Percentiles rank a stretch among this genome's conserved stretches.
Conservation (phyloP, 1,140 invertebrate genomes). For the Drosophila hydei region DNA sequence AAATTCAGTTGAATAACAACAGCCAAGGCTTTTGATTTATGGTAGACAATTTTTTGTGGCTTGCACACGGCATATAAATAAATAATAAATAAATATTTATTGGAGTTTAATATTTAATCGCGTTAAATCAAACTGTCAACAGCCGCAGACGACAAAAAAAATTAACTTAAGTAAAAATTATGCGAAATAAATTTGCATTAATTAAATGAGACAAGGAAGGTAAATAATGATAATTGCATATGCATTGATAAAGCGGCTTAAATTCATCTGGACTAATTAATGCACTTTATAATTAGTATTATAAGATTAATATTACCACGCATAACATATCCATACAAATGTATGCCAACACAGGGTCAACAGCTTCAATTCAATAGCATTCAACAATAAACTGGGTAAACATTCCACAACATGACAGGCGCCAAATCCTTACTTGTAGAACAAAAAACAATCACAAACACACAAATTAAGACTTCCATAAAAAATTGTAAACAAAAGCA, state of each 20-base stretch:
- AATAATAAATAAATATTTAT: slow-evolving; percentile 2
- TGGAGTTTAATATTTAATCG: slow-evolving; percentile 34
- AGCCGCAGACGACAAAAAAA: background rate
- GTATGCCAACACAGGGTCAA: slow-evolving; percentile 21
- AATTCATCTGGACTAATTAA: slow-evolving; percentile 64
- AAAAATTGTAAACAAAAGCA: slow-evolving; percentile 21
- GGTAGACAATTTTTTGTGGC: slow-evolving; percentile 26
- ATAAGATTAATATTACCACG: slow-evolving; percentile 47
- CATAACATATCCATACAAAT: slow-evolving; percentile 14
- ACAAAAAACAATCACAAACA: slow-evolving; percentile 16
- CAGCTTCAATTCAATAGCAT: slow-evolving; percentile 47
- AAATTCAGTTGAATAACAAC: slow-evolving; percentile 24
- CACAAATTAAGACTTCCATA: slow-evolving; percentile 26
- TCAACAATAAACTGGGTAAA: slow-evolving; percentile 63
- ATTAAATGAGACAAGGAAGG: slow-evolving; percentile 52
- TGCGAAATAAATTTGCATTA: slow-evolving; percentile 45
- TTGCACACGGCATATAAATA: background rate
- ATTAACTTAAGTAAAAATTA: slow-evolving; percentile 29
- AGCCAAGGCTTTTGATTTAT: slow-evolving; percentile 60
- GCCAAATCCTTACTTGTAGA: slow-evolving; percentile 3
- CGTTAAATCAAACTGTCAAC: slow-evolving; percentile 32
- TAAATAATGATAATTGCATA: slow-evolving; percentile 34
- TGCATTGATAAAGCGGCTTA: slow-evolving; percentile 53
- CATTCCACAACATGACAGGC: slow-evolving; percentile 54
- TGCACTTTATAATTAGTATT: slow-evolving; percentile 64